Evolutionary conservation across 1,140 invertebrate genomes (phyloP).

Genomic region (Scylla paramamosain): DNA sequence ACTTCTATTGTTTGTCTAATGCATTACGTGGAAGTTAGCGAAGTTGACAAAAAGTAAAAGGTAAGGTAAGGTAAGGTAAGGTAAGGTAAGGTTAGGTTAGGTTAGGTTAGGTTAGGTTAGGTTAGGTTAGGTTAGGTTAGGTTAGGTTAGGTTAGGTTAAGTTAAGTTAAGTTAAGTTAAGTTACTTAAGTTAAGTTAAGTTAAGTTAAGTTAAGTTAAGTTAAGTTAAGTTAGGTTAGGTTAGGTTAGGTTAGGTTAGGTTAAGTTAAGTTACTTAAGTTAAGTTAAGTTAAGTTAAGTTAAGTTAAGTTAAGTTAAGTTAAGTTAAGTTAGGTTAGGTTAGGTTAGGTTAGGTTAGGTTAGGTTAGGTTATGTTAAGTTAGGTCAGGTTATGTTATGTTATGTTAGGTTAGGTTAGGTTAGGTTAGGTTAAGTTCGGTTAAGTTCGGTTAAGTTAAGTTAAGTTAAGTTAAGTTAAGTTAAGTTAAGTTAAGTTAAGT

Average conservation of each 20-base stretch:
- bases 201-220: slow-evolving; percentile 35
- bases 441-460: too few species aligned
- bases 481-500: slow-evolving; percentile 31
- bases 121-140: slow-evolving; percentile 10
- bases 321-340: slow-evolving; percentile 24
- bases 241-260: slow-evolving; percentile 13
- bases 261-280: too few species aligned
- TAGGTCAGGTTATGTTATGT: too few species aligned
- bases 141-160: slow-evolving; percentile 19
- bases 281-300: slow-evolving; percentile 27
- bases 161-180: slow-evolving; percentile 31
- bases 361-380: too few species aligned
- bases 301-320: slow-evolving; percentile 27
- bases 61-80: too few species aligned
- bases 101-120: not conserved
- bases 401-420: too few species aligned
- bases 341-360: too few species aligned
- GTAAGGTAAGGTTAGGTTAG: not conserved
- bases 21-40: too few species aligned
- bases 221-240: slow-evolving; percentile 22
- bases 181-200: too few species aligned
- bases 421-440: too few species aligned
- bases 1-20: too few species aligned
- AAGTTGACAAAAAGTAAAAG: too few species aligned
- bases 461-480: not conserved